phyloP scores from a whole-genome alignment of 2,113 vertebrate genomes.

The Acrocephalus arundinaceus region DNA sequence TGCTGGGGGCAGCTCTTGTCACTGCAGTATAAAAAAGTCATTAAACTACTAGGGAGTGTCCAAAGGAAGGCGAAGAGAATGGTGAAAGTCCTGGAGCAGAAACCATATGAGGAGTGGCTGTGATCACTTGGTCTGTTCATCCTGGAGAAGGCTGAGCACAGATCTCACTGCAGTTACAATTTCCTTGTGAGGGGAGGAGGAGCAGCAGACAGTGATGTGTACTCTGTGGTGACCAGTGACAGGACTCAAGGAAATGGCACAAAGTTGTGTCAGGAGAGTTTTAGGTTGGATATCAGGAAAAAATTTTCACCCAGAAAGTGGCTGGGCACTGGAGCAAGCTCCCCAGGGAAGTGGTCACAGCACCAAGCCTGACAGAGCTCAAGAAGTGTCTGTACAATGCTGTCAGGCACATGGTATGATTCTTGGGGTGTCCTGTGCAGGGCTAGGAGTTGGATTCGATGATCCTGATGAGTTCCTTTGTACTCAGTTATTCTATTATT shows the following conservation, averaged over 20 bases:
- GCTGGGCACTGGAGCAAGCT: not conserved
- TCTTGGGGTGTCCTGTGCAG: not conserved
- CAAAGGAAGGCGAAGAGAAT: not conserved
- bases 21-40: not conserved
- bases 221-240: not conserved
- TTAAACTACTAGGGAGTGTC: not conserved
- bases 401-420: not conserved
- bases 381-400: not conserved
- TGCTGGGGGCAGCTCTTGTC: not conserved
- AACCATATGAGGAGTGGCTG: not conserved
- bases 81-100: not conserved
- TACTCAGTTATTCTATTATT: not conserved
- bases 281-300: not conserved
- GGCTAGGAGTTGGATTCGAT: rapidly evolving
- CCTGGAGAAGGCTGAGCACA: not conserved
- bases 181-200: not conserved
- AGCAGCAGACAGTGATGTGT: not conserved
- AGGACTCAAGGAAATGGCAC: rapidly evolving
- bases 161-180: not conserved
- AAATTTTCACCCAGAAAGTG: not conserved
- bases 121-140: not conserved
- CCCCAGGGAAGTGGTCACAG: not conserved
- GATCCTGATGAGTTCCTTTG: not conserved
- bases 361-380: not conserved
- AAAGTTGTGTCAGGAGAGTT: not conserved